Percentiles rank a stretch among this genome's conserved stretches.
Evolutionary conservation across 64 coral and sea anemone genomes (phyloP).

Genomic region (Cladopsammia gracilis): DNA sequence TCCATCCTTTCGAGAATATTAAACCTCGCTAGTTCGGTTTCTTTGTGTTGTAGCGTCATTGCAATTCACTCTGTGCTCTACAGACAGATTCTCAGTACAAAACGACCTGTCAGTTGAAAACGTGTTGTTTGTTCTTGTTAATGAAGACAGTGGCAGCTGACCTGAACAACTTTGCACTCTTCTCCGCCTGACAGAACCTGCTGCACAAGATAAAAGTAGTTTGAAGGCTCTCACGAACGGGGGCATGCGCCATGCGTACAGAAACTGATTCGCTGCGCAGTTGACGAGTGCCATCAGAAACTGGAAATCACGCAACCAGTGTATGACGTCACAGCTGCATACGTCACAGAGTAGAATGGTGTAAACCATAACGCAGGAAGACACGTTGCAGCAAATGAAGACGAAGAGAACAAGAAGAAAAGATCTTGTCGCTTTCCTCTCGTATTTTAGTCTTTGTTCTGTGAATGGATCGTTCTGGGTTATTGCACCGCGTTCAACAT

Average conservation of each 20-base stretch:
- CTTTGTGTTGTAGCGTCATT: too few species aligned
- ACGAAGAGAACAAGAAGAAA: conserved; percentile 70
- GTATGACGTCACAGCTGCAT: conserved; percentile 74
- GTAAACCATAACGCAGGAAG: conserved; percentile 71
- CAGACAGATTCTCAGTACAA: not conserved
- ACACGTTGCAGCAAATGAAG: conserved; percentile 60
- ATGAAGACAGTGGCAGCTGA: not conserved
- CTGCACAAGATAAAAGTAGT: not conserved
- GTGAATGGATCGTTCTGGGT: not conserved
- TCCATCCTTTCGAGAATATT: too few species aligned
- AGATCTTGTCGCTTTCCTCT: conserved; percentile 68
- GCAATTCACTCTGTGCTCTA: not conserved
- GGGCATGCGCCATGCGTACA: conserved; percentile 89
- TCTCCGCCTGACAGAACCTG: not conserved
- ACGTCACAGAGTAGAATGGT: conserved; percentile 61
- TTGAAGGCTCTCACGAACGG: conserved; percentile 73
- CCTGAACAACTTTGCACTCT: not conserved
- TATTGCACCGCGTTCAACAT: conserved; percentile 3
- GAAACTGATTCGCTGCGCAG: conserved; percentile 77
- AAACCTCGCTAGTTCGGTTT: not conserved
- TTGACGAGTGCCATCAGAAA: conserved; percentile 61
- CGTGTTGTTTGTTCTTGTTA: not conserved
- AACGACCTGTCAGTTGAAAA: not conserved
- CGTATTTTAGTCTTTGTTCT: conserved; percentile 32
- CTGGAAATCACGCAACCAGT: conserved; percentile 82